Evolutionary conservation across 2,888 invertebrate species (phyloP).

Genomic region (Diplolepis rosae): DNA sequence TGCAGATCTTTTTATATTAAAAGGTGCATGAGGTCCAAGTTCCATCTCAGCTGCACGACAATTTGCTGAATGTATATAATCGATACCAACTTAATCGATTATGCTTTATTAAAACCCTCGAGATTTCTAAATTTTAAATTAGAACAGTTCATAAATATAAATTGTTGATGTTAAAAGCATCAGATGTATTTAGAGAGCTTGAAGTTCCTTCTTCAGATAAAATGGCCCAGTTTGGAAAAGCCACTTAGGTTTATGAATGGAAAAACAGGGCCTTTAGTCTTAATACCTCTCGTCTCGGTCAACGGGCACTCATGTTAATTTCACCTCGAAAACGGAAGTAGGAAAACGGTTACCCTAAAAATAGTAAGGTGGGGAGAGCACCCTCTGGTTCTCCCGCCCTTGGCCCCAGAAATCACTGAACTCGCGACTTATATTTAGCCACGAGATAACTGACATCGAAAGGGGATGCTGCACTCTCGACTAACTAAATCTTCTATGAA

Average conservation of each 20-base stretch:
- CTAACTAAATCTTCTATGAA: too few relatives aligned
- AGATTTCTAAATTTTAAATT: too few relatives aligned
- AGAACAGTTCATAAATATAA: too few relatives aligned
- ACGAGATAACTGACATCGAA: background rate
- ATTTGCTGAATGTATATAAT: background rate
- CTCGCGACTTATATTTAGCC: background rate
- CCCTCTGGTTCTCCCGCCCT: background rate
- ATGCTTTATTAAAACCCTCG: background rate
- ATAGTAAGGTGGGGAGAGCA: background rate
- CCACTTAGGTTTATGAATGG: background rate
- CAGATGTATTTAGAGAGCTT: too few relatives aligned
- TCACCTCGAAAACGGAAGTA: background rate
- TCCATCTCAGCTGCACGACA: background rate
- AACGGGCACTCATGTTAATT: background rate
- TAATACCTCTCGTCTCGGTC: background rate
- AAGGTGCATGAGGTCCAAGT: background rate
- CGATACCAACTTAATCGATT: background rate
- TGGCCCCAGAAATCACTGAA: background rate
- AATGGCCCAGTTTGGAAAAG: background rate
- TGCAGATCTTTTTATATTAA: background rate
- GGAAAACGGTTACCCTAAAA: conserved; percentile 17
- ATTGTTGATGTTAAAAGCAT: too few relatives aligned
- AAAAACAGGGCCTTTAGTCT: background rate
- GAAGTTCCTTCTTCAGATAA: background rate
- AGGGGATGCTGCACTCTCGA: background rate